These are phyloP conservation scores for Petaurus breviceps DNA, from an alignment of 2,113 vertebrate genomes.

Conservation along the genomic window DNA sequence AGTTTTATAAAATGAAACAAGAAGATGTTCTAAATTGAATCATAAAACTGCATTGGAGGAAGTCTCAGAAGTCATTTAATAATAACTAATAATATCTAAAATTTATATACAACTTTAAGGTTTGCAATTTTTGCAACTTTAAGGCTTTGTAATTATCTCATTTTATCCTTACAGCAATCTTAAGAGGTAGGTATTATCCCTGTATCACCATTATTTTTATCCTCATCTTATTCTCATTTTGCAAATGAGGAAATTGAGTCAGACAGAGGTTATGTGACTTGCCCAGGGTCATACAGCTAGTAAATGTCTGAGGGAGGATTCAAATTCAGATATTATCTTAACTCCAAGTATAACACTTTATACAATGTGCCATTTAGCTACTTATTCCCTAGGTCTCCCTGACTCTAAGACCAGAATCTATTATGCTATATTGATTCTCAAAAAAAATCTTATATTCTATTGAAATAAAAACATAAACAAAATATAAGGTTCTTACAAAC, in stretches of 20 bases:
- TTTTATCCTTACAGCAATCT: too few species aligned
- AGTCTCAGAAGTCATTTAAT: not conserved
- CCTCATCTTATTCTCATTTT: not conserved
- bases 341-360: not conserved
- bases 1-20: too few species aligned
- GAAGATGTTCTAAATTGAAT: not conserved
- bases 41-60: not conserved
- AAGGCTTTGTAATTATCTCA: too few species aligned
- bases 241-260: not conserved
- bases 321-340: not conserved
- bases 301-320: not conserved
- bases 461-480: not conserved
- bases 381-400: not conserved
- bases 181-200: too few species aligned
- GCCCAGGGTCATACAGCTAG: not conserved
- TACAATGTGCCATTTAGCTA: not conserved
- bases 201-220: too few species aligned
- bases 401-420: too few species aligned
- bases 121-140: too few species aligned
- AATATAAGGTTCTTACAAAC: not conserved
- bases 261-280: not conserved
- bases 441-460: not conserved
- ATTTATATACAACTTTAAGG: not conserved
- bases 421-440: not conserved
- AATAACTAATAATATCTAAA: not conserved